Base-by-base conservation (phyloP, 2,113 vertebrate species). In the Mormoops blainvillei region DNA sequence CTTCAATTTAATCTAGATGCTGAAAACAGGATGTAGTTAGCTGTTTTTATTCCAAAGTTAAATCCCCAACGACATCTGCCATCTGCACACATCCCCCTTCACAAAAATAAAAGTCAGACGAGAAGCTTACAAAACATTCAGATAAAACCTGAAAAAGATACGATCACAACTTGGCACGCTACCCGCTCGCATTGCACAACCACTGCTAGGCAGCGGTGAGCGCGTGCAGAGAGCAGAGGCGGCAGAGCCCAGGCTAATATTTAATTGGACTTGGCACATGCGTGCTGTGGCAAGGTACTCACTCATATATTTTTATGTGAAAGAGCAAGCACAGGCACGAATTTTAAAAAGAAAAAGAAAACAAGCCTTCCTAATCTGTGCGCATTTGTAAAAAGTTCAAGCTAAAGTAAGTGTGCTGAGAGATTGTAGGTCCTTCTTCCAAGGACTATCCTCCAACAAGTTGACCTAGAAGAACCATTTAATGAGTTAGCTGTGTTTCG, bases 241-340 rank as follows among this genome's bases (percentile, higher is more conserved):
- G 14, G 22, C 22, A 0, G 5, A 12, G 54, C 38, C 74, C 28
- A 0, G 16, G 65, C 65, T 58, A 48, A 50, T 14, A 1, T 68
- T 65, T 94, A 41, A 83, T 48, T 92, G 65, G 65, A 80, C 38
- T 94, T 94, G 81, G 87, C 38, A 1, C 58, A 28, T 3, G 15
- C 5, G 5, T 3, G 24, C 10, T n/a, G 18, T 12, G 36, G 65
- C 50, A 22, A 28, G 26, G n/a, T 56, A 7, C 33, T 58, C 87
- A 81, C 4, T 41, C 70, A 38, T 56, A 43, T 0, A 9, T 54
- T 97, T 91, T 94, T 78, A 78, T 94, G n/a, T 74, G 85, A 65
- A 67, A 91, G 45, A 95, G 38, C 85, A 93, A 94, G 77, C 76
- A 85, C 16, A 43, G 77, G 61, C 85, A 58, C 96, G 81, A 81